Percentiles rank a stretch among this genome's conserved stretches.
These are phyloP conservation scores for Sanderia malayensis DNA, from an alignment of 30 jellyfish, hydroid and myxozoan genomes.

Conservation along the genomic window DNA sequence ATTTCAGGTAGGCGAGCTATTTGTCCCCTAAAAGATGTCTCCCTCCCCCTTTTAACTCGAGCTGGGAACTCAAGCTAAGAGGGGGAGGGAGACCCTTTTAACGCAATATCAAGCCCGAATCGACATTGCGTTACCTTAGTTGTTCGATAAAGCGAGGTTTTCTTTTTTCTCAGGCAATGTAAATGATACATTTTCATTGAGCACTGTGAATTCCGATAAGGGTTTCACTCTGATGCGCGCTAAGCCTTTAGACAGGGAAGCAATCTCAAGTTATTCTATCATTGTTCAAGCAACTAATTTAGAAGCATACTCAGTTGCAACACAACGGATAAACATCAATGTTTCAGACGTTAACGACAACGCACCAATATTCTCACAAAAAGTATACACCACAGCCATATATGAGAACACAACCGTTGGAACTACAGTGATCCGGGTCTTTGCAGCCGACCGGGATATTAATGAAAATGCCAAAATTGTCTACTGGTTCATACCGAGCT, in stretches of 20 bases:
- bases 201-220: slow-evolving; percentile 40
- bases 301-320: slow-evolving; percentile 27
- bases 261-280: slow-evolving; percentile 41
- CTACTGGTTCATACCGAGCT: slow-evolving; percentile 75
- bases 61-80: too few relatives aligned
- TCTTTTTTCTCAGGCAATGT: slow-evolving; percentile 87
- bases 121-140: too few relatives aligned
- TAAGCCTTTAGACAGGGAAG: slow-evolving; percentile 72
- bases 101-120: too few relatives aligned
- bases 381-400: slow-evolving; percentile 42
- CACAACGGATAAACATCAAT: slow-evolving; percentile 44
- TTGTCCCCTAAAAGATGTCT: too few relatives aligned
- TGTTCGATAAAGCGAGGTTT: too few relatives aligned
- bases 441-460: slow-evolving; percentile 79
- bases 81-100: too few relatives aligned
- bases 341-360: slow-evolving; percentile 85
- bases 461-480: slow-evolving; percentile 63
- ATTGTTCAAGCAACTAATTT: slow-evolving; percentile 60
- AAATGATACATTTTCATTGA: slow-evolving; percentile 43
- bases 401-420: slow-evolving; percentile 71
- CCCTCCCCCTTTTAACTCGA: too few relatives aligned
- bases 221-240: slow-evolving; percentile 48
- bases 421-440: slow-evolving; percentile 46
- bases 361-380: slow-evolving; percentile 63
- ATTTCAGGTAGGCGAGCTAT: too few relatives aligned